Evolutionary conservation across 92 coral and sea anemone genomes (phyloP), one percentile per base, ranked within the genome.

Genomic region (Paragorgia papillata): DNA sequence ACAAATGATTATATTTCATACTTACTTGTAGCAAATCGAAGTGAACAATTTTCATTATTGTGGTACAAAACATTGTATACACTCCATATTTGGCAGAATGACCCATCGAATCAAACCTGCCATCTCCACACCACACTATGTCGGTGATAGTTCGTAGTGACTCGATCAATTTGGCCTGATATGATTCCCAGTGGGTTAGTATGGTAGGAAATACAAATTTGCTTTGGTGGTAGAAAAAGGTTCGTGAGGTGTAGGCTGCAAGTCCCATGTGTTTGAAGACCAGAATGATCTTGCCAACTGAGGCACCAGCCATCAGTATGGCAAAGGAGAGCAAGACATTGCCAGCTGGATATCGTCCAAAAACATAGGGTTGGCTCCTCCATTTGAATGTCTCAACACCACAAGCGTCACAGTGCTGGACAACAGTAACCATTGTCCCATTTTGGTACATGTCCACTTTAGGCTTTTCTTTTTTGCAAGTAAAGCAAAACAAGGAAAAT

Each of bases 251-350:
- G 77, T 70, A 70, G 39, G 48, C 77, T 26, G 60, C 60, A 70
- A 75, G 27, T 34, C 82, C 86, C 73, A 65, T 65, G 73, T 65
- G 73, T 37, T 65, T 65, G 73, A 65, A 65, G 6, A 65, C 53
- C 24, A 86, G 51, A 48, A 86, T 76, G 19, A 86, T 82, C 57
- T 82, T 86, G 60, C 83, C 61, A 24, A 81, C 75, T 26, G 90
- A 76, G 40, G 86, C 90, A 37, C 90, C 90, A 21, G 90, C 90
- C 86, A 82, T 82, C 53, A 82, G 79, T 25, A 81, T 75, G 7
- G 57, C 83, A 67, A 85, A 85, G 59, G 75, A 74, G 21, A 85
- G 82, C 53, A 85, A 49, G 57, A 85, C 49, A 68, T 85, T 85
- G 41, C 89, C 83, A 26, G 86, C 89, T 43, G 86, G 85, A 51